phyloP scores from a whole-genome alignment of 2,113 vertebrate species.

The Gymnobelideus leadbeateri region DNA sequence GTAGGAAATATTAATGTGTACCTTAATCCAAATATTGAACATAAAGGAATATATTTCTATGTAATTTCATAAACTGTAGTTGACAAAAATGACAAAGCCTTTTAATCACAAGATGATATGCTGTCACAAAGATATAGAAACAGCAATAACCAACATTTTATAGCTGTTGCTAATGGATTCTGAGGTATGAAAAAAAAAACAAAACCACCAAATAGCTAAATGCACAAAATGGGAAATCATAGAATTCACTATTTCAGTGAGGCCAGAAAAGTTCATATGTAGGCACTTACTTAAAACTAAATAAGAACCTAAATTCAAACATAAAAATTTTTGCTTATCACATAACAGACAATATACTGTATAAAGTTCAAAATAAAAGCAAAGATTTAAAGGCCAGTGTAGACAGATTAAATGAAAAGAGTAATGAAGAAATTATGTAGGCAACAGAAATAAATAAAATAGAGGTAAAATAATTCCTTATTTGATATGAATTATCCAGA shows the following conservation, averaged over 20 bases:
- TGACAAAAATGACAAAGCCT: slow-evolving; percentile 58
- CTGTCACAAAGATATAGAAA: slow-evolving; percentile 50
- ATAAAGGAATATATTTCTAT: slow-evolving; percentile 18
- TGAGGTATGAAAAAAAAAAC: slow-evolving; percentile 43
- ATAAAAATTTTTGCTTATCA: slow-evolving; percentile 24
- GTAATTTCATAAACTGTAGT: slow-evolving; percentile 59
- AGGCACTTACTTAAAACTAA: slow-evolving; percentile 61
- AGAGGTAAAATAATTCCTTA: not conserved
- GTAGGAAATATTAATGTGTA: not conserved
- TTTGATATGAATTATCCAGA: slow-evolving; percentile 21
- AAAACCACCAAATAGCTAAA: slow-evolving; percentile 58
- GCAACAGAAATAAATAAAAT: slow-evolving; percentile 37
- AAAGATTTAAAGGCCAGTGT: slow-evolving; percentile 21
- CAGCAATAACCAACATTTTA: slow-evolving; percentile 18
- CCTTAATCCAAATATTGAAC: slow-evolving; percentile 8
- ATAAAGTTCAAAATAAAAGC: slow-evolving; percentile 6
- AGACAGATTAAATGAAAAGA: slow-evolving; percentile 6
- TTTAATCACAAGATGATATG: slow-evolving; percentile 58
- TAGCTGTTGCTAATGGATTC: slow-evolving; percentile 48
- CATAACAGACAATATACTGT: not conserved
- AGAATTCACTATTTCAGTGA: slow-evolving; percentile 43
- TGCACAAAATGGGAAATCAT: slow-evolving; percentile 23
- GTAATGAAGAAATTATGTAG: not conserved
- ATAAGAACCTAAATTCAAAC: slow-evolving; percentile 36
- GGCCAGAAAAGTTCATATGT: slow-evolving; percentile 49